These are phyloP conservation scores for Dascyllus trimaculatus DNA, from an alignment of 2,113 vertebrate genomes.

Conservation along the genomic window DNA sequence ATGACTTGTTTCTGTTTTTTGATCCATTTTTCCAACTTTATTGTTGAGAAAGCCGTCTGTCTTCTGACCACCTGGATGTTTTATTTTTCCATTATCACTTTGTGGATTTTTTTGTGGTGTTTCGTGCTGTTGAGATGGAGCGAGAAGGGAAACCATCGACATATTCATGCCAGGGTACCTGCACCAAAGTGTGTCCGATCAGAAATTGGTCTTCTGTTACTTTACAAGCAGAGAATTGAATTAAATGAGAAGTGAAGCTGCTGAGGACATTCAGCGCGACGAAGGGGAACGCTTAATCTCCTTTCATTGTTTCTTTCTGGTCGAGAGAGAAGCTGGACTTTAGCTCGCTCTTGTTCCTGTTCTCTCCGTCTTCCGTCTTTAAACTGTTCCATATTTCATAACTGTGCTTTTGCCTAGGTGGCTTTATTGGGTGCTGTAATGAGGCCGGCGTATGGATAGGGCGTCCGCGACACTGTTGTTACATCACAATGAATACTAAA, in stretches of 20 bases:
- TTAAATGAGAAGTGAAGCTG: constrained; percentile 1
- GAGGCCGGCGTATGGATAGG: not conserved
- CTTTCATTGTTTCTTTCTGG: not conserved
- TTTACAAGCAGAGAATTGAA: not conserved
- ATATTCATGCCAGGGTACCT: too few species aligned
- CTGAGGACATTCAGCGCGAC: too few species aligned
- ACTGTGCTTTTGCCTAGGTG: not conserved
- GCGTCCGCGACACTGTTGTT: not conserved
- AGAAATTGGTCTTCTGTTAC: too few species aligned
- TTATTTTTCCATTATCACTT: too few species aligned
- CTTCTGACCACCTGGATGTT: too few species aligned
- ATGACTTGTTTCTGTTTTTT: too few species aligned
- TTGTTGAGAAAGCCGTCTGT: too few species aligned
- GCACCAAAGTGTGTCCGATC: too few species aligned
- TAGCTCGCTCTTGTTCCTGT: not conserved
- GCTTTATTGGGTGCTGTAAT: constrained; percentile 3
- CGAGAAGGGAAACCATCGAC: too few species aligned
- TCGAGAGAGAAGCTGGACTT: not conserved
- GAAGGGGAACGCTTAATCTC: not conserved
- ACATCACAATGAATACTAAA: constrained; percentile 14
- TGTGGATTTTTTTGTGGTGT: too few species aligned
- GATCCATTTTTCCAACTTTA: too few species aligned
- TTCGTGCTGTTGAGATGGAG: too few species aligned
- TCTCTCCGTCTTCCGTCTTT: not conserved
- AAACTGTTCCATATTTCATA: not conserved